phyloP scores from a whole-genome alignment of 2,797 vertebrate genomes.

The Gallinago stenura region DNA sequence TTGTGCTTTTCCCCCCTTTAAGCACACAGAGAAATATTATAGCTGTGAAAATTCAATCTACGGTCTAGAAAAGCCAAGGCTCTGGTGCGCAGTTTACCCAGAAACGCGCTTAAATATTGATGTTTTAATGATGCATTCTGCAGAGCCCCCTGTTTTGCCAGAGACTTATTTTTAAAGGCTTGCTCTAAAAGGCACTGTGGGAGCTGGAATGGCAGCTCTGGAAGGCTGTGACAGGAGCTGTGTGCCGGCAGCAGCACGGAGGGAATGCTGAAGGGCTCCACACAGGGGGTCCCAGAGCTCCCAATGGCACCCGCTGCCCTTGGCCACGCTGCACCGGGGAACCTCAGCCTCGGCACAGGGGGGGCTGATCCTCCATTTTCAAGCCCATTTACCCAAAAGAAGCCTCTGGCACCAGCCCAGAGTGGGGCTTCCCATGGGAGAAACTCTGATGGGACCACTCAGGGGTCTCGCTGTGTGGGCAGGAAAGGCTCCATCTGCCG shows the following conservation, averaged over 20 bases:
- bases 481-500: background rate
- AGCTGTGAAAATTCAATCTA: background rate
- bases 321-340: background rate
- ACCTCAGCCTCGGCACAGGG: background rate
- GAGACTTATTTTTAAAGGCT: background rate
- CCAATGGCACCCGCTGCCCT: fast-evolving
- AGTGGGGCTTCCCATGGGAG: background rate
- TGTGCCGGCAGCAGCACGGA: background rate
- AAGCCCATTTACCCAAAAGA: background rate
- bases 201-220: background rate
- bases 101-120: background rate
- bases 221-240: background rate
- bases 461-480: background rate
- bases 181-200: background rate
- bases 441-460: background rate
- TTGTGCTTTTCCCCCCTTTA: background rate
- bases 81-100: background rate
- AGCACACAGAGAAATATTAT: background rate
- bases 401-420: background rate
- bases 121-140: background rate
- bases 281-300: fast-evolving
- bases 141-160: background rate
- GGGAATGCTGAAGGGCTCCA: background rate
- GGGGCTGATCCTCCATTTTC: background rate
- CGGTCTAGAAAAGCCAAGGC: background rate